Evolutionary conservation across 2,797 vertebrate species (phyloP), one percentile per base, ranked within the genome.

Genomic region (Sebastes itinus): DNA sequence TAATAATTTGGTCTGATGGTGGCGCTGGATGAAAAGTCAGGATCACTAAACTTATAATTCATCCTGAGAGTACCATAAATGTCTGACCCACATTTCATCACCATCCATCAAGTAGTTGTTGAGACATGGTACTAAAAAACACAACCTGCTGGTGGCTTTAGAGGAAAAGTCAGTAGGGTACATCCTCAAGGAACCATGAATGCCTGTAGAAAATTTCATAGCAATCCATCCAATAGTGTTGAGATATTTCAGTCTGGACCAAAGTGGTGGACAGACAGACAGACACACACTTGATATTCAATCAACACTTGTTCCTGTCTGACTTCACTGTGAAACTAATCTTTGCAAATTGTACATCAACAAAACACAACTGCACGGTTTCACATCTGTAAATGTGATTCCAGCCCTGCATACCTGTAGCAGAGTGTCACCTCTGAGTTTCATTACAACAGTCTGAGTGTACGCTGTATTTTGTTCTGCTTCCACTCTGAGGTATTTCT

Each of bases 371-470:
- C 30, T 13, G 7, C 9, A 32, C 1, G 2, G 13, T 60, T 77
- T 70, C 55, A 64, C 64, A 80, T 32, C 78, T 82, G 82, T 56
- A 35, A 81, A 63, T 67, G 46, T 73, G 4, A 72, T 64, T 67
- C 1, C 18, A 46, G 14, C 27, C 3, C 23, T 30, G 46, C 1
- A 18, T 52, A 46, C 1, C 64, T 66, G 58, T 0, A 7, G 75
- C 59, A 60, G 8, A n/a, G 54, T 42, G 20, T 86, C 74, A 59
- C 14, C 32, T 49, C 59, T n/a, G 27, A 67, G 66, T 23, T 4
- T 67, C 80, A 59, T 70, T 28, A 38, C 71, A 52, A 22, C 63
- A 30, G 62, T 75, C 59, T 68, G 42, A 60, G 18, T 67, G 38
- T 30, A 25, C 7, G 1, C 9, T 46, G 28, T 20, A 58, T 49